phyloP scores from a whole-genome alignment of 2,797 vertebrate genomes.

The Eulemur rubriventer region DNA sequence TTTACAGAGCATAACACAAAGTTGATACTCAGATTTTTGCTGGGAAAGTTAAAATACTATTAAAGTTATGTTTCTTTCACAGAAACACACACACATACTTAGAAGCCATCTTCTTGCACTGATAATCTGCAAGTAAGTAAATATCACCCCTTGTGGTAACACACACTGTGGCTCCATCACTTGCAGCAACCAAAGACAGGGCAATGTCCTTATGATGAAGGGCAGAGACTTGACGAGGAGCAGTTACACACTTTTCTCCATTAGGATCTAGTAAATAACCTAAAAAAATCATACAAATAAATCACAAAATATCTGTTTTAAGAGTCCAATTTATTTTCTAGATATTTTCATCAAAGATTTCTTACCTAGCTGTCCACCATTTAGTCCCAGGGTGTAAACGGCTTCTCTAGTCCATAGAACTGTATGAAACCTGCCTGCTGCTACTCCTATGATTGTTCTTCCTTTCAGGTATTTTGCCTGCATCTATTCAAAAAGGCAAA shows the following conservation, averaged over 20 bases:
- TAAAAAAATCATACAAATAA: constrained; percentile 79
- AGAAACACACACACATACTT: constrained; percentile 87
- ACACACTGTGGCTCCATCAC: constrained; percentile 95
- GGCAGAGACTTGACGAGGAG: constrained; percentile 95
- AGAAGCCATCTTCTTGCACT: constrained; percentile 98
- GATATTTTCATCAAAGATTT: constrained; percentile 34
- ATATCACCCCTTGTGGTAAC: constrained; percentile 95
- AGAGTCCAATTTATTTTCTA: background rate
- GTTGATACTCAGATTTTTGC: background rate
- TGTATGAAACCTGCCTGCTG: constrained; percentile 97
- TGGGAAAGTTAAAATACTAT: background rate
- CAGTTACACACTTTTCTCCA: constrained; percentile 93
- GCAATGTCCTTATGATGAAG: constrained; percentile 93
- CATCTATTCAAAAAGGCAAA: constrained; percentile 86
- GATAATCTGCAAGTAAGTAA: constrained; percentile 95
- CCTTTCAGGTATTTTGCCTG: constrained; percentile 95
- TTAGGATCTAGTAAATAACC: constrained; percentile 96
- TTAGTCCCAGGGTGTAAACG: constrained; percentile 97
- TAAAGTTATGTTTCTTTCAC: constrained; percentile 25
- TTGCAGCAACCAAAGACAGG: constrained; percentile 93
- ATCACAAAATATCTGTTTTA: constrained; percentile 31
- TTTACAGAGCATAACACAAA: background rate
- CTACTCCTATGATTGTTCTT: constrained; percentile 93
- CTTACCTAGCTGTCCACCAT: constrained; percentile 97
- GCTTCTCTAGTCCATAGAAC: constrained; percentile 97